Percentiles rank a stretch among this genome's conserved stretches.
phyloP scores from a whole-genome alignment of 2,113 vertebrate species.

The Puffinus mauretanicus region DNA sequence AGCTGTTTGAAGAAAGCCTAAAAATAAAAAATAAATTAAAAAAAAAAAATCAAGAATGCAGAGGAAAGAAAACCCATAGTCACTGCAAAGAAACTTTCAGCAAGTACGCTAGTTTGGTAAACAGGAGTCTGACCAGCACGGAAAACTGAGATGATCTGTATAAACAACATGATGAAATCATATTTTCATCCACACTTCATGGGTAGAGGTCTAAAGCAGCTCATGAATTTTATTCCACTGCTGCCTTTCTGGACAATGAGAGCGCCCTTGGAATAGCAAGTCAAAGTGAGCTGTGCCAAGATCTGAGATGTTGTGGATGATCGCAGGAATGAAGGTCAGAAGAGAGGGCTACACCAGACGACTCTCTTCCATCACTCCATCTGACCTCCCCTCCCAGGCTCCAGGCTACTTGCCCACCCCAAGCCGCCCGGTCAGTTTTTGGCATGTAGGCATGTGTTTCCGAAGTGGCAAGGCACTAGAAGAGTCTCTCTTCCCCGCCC shows the following conservation, averaged over 20 bases:
- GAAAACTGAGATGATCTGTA: not conserved
- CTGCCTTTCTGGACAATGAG: not conserved
- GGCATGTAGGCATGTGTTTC: not conserved
- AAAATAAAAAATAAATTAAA: not conserved
- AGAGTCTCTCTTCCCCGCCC: not conserved
- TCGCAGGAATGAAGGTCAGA: not conserved
- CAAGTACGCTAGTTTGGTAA: not conserved
- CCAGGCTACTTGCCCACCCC: rapidly evolving
- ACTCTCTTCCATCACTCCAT: not conserved
- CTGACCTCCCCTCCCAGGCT: not conserved
- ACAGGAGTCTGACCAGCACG: not conserved
- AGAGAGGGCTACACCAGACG: not conserved
- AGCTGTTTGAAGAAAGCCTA: not conserved
- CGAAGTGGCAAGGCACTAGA: not conserved
- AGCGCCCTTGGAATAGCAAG: not conserved
- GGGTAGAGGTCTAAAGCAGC: not conserved
- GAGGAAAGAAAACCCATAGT: not conserved
- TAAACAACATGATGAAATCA: not conserved
- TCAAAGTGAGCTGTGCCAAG: not conserved
- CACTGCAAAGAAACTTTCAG: not conserved
- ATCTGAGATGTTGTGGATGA: not conserved
- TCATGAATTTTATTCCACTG: not conserved
- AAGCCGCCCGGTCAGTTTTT: not conserved
- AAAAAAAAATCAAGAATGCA: not conserved
- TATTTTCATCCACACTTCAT: not conserved